Evolutionary conservation across 2,797 vertebrate species (phyloP).

Genomic region (Aselliscus stoliczkanus): DNA sequence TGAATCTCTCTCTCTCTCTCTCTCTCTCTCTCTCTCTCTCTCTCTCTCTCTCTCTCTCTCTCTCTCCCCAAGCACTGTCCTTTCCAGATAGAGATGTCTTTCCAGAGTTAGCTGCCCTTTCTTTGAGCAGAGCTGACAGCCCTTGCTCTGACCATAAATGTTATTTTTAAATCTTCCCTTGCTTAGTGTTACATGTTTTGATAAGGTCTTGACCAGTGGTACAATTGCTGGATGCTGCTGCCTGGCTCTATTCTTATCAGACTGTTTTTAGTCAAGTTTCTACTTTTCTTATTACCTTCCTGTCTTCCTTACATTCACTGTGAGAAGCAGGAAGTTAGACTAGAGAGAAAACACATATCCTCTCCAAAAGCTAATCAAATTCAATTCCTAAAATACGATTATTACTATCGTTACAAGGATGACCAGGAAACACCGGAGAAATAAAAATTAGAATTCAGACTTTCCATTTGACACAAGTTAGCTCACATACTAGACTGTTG

Average conservation of each 20-base stretch:
- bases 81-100: conserved; percentile 57
- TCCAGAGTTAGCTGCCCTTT: conserved; percentile 53
- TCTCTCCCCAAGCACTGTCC: background rate
- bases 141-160: conserved; percentile 45
- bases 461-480: background rate
- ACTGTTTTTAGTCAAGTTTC: conserved; percentile 4
- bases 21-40: no score
- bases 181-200: conserved; percentile 63
- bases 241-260: conserved; percentile 45
- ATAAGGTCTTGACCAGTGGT: conserved; percentile 55
- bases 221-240: conserved; percentile 48
- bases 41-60: background rate
- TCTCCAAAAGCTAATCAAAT: conserved; percentile 4
- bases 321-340: background rate
- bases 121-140: conserved; percentile 32
- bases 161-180: conserved; percentile 66
- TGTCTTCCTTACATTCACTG: background rate
- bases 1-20: background rate
- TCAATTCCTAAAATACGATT: background rate
- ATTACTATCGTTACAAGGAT: background rate
- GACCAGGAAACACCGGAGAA: background rate
- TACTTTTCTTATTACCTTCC: conserved; percentile 42
- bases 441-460: background rate
- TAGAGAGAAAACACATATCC: background rate
- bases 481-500: background rate